Conservation (phyloP, 2,113 vertebrate genomes). For the Ophiodon elongatus region DNA sequence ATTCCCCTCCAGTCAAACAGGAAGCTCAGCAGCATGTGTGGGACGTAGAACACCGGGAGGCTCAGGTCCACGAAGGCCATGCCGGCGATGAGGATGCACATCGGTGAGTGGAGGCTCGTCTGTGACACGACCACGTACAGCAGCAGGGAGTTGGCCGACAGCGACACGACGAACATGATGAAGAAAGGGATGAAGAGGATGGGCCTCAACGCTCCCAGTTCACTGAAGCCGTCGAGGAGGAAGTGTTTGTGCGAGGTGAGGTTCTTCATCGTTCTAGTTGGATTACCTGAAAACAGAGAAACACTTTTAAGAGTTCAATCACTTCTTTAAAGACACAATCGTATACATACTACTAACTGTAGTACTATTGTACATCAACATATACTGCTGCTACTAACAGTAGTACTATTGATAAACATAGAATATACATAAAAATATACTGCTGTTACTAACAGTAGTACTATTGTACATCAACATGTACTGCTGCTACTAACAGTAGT, state of each 20-base stretch:
- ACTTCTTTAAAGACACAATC: not conserved
- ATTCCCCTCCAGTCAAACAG: conserved; percentile 47
- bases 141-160: conserved; percentile 46
- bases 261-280: conserved; percentile 21
- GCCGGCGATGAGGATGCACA: conserved; percentile 58
- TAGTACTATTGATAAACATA: no score
- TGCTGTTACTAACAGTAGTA: no score
- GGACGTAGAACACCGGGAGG: conserved; percentile 35
- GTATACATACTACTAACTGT: no score
- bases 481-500: no score
- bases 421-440: no score
- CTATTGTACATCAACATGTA: no score
- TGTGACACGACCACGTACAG: conserved; percentile 35
- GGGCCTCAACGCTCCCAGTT: conserved; percentile 23
- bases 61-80: conserved; percentile 44
- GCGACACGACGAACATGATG: conserved; percentile 5
- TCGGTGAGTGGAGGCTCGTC: conserved; percentile 51
- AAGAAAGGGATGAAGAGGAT: conserved; percentile 46
- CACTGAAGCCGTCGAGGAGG: conserved; percentile 14
- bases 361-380: no score
- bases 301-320: not conserved
- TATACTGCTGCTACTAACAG: no score
- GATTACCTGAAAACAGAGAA: conserved; percentile 1
- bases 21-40: conserved; percentile 61
- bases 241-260: conserved; percentile 27